Evolutionary conservation across 2,113 vertebrate species (phyloP).

Genomic region (Hemiscyllium ocellatum): DNA sequence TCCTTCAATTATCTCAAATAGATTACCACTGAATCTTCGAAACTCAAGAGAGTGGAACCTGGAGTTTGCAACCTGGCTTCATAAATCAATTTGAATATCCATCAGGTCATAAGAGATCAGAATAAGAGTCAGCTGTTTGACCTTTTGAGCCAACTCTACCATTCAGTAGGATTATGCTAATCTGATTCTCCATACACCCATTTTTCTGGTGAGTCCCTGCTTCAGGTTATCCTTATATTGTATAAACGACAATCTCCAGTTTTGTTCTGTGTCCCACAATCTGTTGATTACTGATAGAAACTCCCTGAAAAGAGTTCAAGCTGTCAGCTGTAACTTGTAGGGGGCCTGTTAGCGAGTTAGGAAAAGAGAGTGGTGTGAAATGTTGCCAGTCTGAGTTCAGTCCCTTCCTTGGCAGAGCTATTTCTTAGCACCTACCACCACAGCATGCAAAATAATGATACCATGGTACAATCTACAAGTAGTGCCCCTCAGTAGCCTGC

Average conservation of each 20-base stretch:
- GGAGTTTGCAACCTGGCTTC: background rate
- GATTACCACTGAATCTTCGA: background rate
- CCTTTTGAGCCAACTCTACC: too few relatives aligned
- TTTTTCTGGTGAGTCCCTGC: background rate
- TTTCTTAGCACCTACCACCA: background rate
- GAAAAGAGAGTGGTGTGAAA: background rate
- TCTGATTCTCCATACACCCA: too few relatives aligned
- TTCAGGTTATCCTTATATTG: background rate
- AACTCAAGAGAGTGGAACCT: background rate
- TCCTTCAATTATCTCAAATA: background rate
- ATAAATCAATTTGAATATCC: background rate
- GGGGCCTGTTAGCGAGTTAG: background rate
- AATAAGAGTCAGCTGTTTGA: too few relatives aligned
- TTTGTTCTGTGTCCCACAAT: background rate
- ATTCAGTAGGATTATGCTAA: too few relatives aligned
- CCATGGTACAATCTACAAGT: background rate
- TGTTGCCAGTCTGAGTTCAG: too few relatives aligned
- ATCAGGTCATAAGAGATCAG: too few relatives aligned
- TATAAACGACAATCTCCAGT: background rate
- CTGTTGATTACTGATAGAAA: background rate
- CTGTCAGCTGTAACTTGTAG: background rate
- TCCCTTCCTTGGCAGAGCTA: too few relatives aligned
- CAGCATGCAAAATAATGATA: background rate
- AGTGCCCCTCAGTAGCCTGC: too few relatives aligned
- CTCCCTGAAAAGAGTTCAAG: background rate